Base-by-base conservation (phyloP, 2,113 vertebrate genomes). In the Mormyrus lacerda region DNA sequence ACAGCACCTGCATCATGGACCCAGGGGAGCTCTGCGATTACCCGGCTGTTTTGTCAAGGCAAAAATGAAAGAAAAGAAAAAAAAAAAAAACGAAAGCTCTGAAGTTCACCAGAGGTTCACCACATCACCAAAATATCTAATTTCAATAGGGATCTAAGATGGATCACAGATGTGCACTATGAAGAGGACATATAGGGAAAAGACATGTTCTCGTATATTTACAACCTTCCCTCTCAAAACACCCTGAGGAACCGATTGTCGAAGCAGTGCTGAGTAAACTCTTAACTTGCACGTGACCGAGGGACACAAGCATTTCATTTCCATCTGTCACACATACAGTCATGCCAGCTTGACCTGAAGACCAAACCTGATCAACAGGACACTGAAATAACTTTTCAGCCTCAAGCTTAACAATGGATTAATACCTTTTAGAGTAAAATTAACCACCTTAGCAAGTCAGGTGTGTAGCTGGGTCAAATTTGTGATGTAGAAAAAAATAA, bases 91-190 rank as follows among this genome's bases (percentile, higher is more conserved):
- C 1, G 0, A 21, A 55, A 39, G 55, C 87, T 13, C 51, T 87
- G 19, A 24, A 61, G 58, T 73, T 31, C 39, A 47, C 5, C 58
- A 39, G 13, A 19, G 48, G n/a, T 76, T 50, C 51, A 15, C 69
- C 47, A 55, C 55, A 45, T 61, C 53, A 13, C 42, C 35, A 51
- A 8, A 42, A 35, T 39, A 73, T 27, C 10, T 19, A 27, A 27
- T 73, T 13, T 17, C 47, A 39, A 53, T 6, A 31, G 27, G 21
- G 42, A 83, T 83, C 39, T 39, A 48, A 92, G 87, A 89, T 9
- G 27, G 35, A 87, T 50, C 24, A 83, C 88, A 89, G 89, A 84
- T 92, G 89, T 93, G 92, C 93, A 93, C 92, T 87, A 92, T 90
- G 92, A 88, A 86, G 90, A 91, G 24, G 7, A 42, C 76, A 48